These are phyloP conservation scores for Yoshiicerus persimilis DNA, from an alignment of 1,140 invertebrate species.

Conservation along the genomic window DNA sequence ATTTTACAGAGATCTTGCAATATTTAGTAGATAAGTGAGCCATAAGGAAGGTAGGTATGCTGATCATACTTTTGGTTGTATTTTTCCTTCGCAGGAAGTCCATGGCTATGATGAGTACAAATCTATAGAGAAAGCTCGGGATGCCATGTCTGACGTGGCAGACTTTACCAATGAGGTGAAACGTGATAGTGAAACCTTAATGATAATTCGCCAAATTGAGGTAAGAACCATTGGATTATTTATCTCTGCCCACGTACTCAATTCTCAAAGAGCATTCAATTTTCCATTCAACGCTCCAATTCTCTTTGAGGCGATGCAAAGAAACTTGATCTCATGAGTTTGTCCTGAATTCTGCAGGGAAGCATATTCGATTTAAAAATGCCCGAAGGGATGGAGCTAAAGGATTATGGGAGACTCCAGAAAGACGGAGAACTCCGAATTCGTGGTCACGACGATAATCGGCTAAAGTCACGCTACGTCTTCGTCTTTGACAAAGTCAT, in stretches of 20 bases:
- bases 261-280: neutral
- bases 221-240: slow-evolving; percentile 52
- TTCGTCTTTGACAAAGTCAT: slow-evolving; percentile 97
- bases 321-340: neutral
- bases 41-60: no score
- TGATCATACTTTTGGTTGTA: neutral
- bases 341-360: slow-evolving; percentile 56
- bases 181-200: slow-evolving; percentile 87
- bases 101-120: slow-evolving; percentile 72
- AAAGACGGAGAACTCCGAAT: slow-evolving; percentile 93
- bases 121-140: slow-evolving; percentile 81
- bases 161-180: slow-evolving; percentile 99
- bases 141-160: slow-evolving; percentile 95
- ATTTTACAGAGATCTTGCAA: no score
- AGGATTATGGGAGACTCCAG: slow-evolving; percentile 85
- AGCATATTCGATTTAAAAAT: slow-evolving; percentile 80
- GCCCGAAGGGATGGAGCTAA: slow-evolving; percentile 73
- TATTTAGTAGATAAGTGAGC: no score
- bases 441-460: slow-evolving; percentile 84
- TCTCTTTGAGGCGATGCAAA: neutral
- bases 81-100: slow-evolving; percentile 11
- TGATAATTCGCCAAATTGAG: slow-evolving; percentile 88
- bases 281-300: neutral
- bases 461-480: slow-evolving; percentile 67
- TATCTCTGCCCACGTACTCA: neutral